Evolutionary conservation across 2,888 invertebrate genomes (phyloP), one percentile per base, ranked within the genome.

Genomic region (Cantharis flavilabris): DNA sequence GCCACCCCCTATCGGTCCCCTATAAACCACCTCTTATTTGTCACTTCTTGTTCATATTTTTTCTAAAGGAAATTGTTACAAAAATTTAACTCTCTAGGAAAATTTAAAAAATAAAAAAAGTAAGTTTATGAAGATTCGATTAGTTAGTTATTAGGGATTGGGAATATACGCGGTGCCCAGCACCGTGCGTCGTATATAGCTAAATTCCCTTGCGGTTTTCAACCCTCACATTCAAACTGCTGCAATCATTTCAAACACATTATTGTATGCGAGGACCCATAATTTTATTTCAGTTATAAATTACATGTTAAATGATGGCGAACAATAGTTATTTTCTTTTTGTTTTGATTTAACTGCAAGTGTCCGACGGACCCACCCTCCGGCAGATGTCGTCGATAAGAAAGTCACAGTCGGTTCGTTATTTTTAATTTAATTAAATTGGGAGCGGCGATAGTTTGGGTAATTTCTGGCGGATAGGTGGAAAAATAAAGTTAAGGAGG

Each of bases 11-110:
- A 78, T 78, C 78, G n/a, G 77, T 67, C 79, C 84, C 83, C 83
- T 84, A 81, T 80, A 83, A 83, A 82, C 85, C 82, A 85, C 86
- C 84, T 85, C 82, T 82, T 81, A 81, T 81, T 83, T 83, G 82
- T 83, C 83, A 83, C 83, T 82, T 82, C 81, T 79, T 76, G 76
- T 72, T 73, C 65, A 72, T 72, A 72, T 72, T 75, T 23, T 72
- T 67, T 33, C 33, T 9, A 67, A 67, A 67, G n/a, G 23, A 67
- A 69, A 30, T 49, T 49, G 49, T 49, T 49, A n/a, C n/a, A 49
- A 33, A 33, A 33, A n/a, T n/a, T n/a, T n/a, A n/a, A n/a, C n/a
- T n/a, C n/a, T n/a, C n/a, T n/a, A n/a, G n/a, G n/a, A n/a, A 14
- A 69, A 30, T 11, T 14, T 14, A 33, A n/a, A 30, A 33, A 30